Evolutionary conservation across 2,113 vertebrate species (phyloP), one percentile per base, ranked within the genome.

Genomic region (Lonchura striata): DNA sequence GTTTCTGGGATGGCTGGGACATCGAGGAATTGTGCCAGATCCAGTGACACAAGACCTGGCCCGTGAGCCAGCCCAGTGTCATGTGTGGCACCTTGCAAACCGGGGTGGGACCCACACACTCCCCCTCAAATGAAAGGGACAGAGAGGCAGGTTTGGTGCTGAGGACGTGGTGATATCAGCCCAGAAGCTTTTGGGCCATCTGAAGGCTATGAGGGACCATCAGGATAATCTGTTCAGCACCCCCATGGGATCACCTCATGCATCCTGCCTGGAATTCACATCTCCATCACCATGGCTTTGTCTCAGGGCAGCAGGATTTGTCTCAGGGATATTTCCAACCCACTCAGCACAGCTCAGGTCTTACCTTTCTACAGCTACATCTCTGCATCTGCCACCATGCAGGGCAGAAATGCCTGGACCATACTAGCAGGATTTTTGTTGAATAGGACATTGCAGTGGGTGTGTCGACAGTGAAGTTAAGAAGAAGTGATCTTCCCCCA

Each of bases 41-140:
- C 21, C 15, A 10, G 7, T 5, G 8, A 56, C 44, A 8, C 24
- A 31, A 41, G 10, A 31, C 13, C 23, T 66, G 87, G 8, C n/a
- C 53, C 5, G 0, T 0, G 1, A 89, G 64, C 30, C 47, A 63
- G 65, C 11, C 4, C 52, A n/a, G 18, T 5, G 22, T 33, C 39
- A 52, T 5, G 0, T 1, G 18, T 10, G 63, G 47, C 28, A 53
- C 35, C 8, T 1, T 21, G 63, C 9, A 54, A 66, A 90, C 3
- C 20, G 13, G 13, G 54, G 39, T 63, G 77, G 56, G 37, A 31
- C 21, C 10, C 70, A 30, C 49, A 4, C 20, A 20, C 17, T 3
- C 3, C 10, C 28, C 22, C 21, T 27, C 35, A 33, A 20, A 5
- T 12, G 42, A 69, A 50, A 69, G 8, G 33, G 11, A 84, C 33